Evolutionary conservation across 2,888 invertebrate genomes (phyloP).

Genomic region (Stegana nigrithorax): DNA sequence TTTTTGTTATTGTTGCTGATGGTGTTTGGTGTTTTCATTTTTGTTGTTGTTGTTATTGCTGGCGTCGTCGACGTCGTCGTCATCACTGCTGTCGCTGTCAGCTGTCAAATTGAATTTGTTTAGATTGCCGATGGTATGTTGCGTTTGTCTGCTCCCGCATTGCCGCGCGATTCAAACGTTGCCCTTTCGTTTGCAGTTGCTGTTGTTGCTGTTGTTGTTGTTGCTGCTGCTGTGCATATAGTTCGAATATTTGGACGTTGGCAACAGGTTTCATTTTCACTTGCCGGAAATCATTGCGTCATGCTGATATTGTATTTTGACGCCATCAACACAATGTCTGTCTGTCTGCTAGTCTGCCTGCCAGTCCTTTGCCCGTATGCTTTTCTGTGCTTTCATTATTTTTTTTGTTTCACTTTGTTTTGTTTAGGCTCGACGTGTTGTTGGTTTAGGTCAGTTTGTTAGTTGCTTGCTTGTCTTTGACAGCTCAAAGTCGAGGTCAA

Average conservation of each 20-base stretch:
- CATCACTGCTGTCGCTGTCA: constrained; percentile 46
- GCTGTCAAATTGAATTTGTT: constrained; percentile 67
- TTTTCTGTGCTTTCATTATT: constrained; percentile 30
- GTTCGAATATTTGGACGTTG: constrained; percentile 16
- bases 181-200: too few species aligned
- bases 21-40: constrained; percentile 14
- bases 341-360: constrained; percentile 18
- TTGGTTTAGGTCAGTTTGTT: constrained; percentile 65
- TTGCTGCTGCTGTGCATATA: constrained; percentile 11
- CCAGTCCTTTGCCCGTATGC: neutral
- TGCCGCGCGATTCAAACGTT: too few species aligned
- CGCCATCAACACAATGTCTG: constrained; percentile 35
- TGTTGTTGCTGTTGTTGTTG: constrained; percentile 12
- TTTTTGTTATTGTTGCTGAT: constrained; percentile 34
- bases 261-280: constrained; percentile 58
- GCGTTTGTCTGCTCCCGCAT: too few species aligned
- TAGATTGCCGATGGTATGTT: constrained; percentile 62
- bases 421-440: constrained; percentile 41
- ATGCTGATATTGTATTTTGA: constrained; percentile 67
- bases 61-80: constrained; percentile 23
- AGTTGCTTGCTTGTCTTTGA: constrained; percentile 52
- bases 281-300: constrained; percentile 66
- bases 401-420: constrained; percentile 40
- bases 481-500: constrained; percentile 66
- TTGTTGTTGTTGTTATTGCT: constrained; percentile 16